Conservation (phyloP, 2,797 vertebrate species). For the Oreochromis mossambicus region DNA sequence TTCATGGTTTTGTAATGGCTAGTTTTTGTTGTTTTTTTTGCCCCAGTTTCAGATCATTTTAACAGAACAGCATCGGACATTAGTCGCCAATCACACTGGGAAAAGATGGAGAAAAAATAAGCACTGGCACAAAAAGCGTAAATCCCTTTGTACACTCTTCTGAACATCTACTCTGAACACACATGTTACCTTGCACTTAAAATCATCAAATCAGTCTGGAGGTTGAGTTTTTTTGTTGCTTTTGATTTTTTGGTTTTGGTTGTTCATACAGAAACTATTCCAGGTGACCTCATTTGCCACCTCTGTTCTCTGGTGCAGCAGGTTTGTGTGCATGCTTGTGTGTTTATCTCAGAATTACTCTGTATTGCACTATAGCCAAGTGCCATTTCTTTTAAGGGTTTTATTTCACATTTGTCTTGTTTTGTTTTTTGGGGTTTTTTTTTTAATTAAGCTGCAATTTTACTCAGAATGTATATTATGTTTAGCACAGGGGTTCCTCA, state of each 20-base stretch:
- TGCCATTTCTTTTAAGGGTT: neutral
- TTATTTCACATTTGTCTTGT: neutral
- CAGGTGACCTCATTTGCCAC: conserved; percentile 44
- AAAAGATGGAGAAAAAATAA: neutral
- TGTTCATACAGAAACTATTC: conserved; percentile 18
- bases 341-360: neutral
- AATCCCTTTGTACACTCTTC: neutral
- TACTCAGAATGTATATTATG: neutral
- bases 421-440: neutral
- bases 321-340: neutral
- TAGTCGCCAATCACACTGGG: neutral
- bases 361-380: neutral
- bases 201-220: conserved; percentile 9
- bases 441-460: neutral
- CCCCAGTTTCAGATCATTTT: neutral
- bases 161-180: neutral
- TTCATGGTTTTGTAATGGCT: neutral
- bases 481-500: neutral
- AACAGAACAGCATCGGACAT: neutral
- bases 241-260: neutral
- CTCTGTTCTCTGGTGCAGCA: conserved; percentile 9
- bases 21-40: neutral
- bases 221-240: neutral
- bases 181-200: neutral
- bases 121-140: neutral